Percentiles rank a stretch among this genome's conserved stretches.
These are phyloP conservation scores for Spialia ferax DNA, from an alignment of 2,888 invertebrate genomes.

Conservation along the genomic window DNA sequence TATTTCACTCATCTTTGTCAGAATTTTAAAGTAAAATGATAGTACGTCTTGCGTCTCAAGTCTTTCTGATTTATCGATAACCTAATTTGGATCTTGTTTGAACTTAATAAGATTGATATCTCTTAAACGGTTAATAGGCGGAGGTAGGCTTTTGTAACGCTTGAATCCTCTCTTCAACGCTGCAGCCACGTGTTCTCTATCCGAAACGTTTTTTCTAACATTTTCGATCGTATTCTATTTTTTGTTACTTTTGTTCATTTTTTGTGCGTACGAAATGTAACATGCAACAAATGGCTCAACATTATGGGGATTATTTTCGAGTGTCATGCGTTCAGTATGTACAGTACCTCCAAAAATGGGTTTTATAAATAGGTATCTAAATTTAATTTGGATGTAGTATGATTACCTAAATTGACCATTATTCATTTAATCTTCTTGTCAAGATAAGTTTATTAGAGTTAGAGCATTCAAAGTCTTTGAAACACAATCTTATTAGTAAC, in stretches of 20 bases:
- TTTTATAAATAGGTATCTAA: not conserved
- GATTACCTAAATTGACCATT: no score
- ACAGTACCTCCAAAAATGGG: not conserved
- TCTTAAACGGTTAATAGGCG: conserved; percentile 18
- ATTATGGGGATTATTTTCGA: conserved; percentile 37
- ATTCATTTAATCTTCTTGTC: not conserved
- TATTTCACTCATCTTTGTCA: conserved; percentile 26
- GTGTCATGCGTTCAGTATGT: conserved; percentile 3
- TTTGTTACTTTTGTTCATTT: conserved; percentile 57
- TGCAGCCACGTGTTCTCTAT: conserved; percentile 42
- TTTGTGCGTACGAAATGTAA: conserved; percentile 62
- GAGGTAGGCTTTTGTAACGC: conserved; percentile 16
- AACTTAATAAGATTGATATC: conserved; percentile 36
- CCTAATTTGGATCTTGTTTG: conserved; percentile 35
- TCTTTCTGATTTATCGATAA: conserved; percentile 1
- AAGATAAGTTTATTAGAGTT: not conserved
- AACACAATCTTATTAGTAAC: not conserved
- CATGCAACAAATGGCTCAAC: conserved; percentile 49
- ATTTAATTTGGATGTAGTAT: no score
- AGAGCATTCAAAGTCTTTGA: not conserved
- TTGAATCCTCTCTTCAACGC: conserved; percentile 24
- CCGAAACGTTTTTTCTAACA: conserved; percentile 40
- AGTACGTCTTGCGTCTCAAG: conserved; percentile 24
- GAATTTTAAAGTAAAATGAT: conserved; percentile 33
- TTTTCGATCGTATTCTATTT: conserved; percentile 53